These are phyloP conservation scores for Psophia crepitans DNA, from an alignment of 2,113 vertebrate species.

Conservation along the genomic window DNA sequence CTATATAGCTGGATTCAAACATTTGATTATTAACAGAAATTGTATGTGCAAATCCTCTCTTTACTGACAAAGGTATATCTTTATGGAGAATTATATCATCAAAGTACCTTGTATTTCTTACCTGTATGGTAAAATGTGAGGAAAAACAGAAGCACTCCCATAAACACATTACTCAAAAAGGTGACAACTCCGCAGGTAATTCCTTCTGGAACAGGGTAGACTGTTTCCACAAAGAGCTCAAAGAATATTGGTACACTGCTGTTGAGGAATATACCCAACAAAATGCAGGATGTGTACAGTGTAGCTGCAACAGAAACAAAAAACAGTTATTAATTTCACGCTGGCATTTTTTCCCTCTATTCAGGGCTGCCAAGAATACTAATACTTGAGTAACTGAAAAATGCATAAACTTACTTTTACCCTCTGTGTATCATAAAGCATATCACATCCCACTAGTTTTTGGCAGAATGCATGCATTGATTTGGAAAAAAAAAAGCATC, in stretches of 20 bases:
- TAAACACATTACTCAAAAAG: conserved; percentile 92
- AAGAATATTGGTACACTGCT: conserved; percentile 97
- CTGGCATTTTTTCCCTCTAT: not conserved
- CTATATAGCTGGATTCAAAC: not conserved
- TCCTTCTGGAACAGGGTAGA: conserved; percentile 97
- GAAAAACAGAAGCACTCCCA: conserved; percentile 91
- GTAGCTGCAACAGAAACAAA: conserved; percentile 79
- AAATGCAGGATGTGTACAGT: conserved; percentile 93
- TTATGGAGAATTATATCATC: not conserved
- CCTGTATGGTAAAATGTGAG: conserved; percentile 94
- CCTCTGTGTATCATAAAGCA: not conserved
- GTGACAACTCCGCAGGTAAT: conserved; percentile 97
- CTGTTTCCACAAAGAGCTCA: conserved; percentile 95
- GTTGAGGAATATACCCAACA: conserved; percentile 94
- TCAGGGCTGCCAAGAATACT: not conserved
- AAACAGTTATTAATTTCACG: not conserved
- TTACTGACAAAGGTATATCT: not conserved
- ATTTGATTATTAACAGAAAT: not conserved
- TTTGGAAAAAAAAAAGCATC: not conserved
- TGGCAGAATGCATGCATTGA: not conserved
- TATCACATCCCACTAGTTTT: not conserved
- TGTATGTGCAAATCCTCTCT: not conserved
- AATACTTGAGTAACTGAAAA: not conserved
- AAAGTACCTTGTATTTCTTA: conserved; percentile 69
- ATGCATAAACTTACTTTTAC: not conserved